Conservation (phyloP, 2,797 vertebrate species). For the Pantherophis alleghaniensis region DNA sequence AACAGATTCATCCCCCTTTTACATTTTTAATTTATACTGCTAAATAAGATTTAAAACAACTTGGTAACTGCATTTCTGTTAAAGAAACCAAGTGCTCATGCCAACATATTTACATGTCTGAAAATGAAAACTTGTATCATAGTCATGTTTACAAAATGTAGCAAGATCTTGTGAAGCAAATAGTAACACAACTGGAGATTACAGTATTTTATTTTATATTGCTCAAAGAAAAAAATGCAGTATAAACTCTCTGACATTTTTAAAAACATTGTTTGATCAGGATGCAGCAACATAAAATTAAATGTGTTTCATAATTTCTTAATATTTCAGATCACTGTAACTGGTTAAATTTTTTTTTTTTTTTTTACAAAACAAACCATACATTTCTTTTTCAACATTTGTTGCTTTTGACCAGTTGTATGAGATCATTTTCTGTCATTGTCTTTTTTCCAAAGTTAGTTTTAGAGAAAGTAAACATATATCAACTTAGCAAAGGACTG, state of each 20-base stretch:
- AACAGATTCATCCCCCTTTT: neutral
- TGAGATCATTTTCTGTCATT: neutral
- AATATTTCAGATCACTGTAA: neutral
- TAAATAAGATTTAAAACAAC: neutral
- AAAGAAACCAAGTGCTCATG: neutral
- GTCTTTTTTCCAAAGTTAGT: neutral
- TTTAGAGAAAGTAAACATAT: neutral
- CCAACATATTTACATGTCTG: neutral
- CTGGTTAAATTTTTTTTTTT: neutral
- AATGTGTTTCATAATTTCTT: neutral
- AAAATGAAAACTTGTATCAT: neutral
- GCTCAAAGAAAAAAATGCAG: neutral
- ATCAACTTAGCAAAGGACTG: neutral
- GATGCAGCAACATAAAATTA: neutral
- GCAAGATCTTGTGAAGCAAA: neutral
- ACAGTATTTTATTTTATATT: slow-evolving; percentile 14
- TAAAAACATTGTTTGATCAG: slow-evolving; percentile 10
- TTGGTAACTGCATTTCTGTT: neutral
- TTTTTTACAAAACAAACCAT: neutral
- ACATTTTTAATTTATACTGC: neutral
- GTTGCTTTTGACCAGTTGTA: neutral
- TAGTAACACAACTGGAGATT: neutral
- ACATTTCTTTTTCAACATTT: neutral
- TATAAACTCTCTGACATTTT: neutral
- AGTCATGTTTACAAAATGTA: slow-evolving; percentile 17